These are phyloP conservation scores for Pseudomyrmex gracilis DNA, from an alignment of 1,140 invertebrate genomes.

Conservation along the genomic window DNA sequence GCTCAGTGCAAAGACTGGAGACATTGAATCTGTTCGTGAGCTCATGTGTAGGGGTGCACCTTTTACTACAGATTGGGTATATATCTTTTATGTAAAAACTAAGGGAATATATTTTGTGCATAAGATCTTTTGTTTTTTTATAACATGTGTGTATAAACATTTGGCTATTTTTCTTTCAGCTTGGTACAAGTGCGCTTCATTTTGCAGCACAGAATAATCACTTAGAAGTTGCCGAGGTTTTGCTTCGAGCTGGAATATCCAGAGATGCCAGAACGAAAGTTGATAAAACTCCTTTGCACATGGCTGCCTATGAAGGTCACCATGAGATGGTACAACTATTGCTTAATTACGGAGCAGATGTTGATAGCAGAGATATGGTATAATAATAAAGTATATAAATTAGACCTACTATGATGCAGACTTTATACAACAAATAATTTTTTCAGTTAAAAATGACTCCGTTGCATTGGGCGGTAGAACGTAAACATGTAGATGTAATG, in stretches of 20 bases:
- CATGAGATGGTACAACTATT: conserved; percentile 91
- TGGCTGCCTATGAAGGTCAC: conserved; percentile 95
- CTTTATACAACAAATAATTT: conserved; percentile 8
- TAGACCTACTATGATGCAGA: conserved; percentile 10
- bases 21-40: conserved; percentile 91
- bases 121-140: neutral
- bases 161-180: conserved; percentile 83
- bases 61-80: conserved; percentile 96
- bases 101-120: neutral
- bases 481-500: conserved; percentile 90
- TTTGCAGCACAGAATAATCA: conserved; percentile 94
- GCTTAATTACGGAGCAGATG: conserved; percentile 91
- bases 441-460: conserved; percentile 95
- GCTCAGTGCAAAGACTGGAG: conserved; percentile 91
- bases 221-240: conserved; percentile 91
- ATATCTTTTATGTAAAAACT: conserved; percentile 45
- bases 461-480: conserved; percentile 97
- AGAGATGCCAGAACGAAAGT: conserved; percentile 96
- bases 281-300: conserved; percentile 95
- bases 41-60: conserved; percentile 95
- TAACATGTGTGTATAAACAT: neutral
- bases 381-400: conserved; percentile 57
- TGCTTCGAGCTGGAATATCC: conserved; percentile 94
- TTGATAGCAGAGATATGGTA: conserved; percentile 95
- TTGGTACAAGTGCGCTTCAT: conserved; percentile 96